Conservation (phyloP, 2,113 vertebrate genomes). For the Apaloderma vittatum region DNA sequence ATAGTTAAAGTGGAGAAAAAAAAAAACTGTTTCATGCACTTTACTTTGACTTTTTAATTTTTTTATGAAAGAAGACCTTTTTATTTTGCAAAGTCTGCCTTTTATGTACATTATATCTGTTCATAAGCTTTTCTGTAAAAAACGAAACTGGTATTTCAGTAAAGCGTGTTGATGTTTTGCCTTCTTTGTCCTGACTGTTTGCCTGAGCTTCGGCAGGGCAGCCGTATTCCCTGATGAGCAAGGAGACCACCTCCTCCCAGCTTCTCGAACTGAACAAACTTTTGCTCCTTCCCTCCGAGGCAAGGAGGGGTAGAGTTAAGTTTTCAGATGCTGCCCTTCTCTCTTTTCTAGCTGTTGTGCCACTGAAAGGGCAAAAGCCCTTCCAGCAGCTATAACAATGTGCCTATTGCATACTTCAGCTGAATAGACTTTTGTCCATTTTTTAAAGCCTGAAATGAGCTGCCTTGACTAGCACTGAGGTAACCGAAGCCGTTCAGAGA, state of each 20-base stretch:
- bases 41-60: constrained; percentile 83
- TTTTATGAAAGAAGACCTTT: constrained; percentile 75
- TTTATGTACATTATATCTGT: constrained; percentile 77
- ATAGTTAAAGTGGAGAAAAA: constrained; percentile 48
- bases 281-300: not conserved
- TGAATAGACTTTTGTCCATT: not conserved
- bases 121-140: constrained; percentile 80
- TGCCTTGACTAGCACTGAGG: not conserved
- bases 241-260: not conserved
- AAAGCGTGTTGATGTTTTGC: constrained; percentile 77
- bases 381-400: not conserved
- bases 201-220: not conserved
- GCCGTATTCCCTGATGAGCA: not conserved
- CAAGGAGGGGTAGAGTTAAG: not conserved
- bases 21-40: constrained; percentile 78
- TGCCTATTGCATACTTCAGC: not conserved
- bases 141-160: constrained; percentile 85
- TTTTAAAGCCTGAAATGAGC: not conserved
- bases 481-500: not conserved
- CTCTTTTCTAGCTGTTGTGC: not conserved
- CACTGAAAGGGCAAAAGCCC: not conserved
- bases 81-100: constrained; percentile 79
- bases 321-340: not conserved
- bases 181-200: constrained; percentile 31
- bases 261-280: not conserved